A percentile compares a stretch with the other conserved stretches of the same genome.
Conservation (phyloP, 2,797 vertebrate species). For the Sciurus vulgaris region DNA sequence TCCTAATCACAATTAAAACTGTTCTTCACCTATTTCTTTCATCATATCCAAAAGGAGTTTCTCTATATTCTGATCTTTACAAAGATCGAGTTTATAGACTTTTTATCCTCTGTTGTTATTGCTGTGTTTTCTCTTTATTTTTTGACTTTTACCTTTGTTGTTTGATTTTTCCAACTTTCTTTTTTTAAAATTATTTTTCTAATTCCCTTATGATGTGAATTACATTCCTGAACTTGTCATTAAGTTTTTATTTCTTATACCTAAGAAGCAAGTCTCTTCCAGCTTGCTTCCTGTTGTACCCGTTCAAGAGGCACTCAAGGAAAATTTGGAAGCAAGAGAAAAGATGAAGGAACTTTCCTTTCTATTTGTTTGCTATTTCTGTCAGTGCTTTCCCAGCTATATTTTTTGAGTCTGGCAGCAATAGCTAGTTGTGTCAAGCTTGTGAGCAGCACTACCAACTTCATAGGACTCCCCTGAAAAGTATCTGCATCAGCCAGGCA, state of each 20-base stretch:
- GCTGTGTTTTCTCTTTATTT: conserved; percentile 25
- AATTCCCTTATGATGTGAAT: conserved; percentile 42
- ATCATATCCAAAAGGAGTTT: neutral
- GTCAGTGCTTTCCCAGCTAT: neutral
- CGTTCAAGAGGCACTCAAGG: neutral
- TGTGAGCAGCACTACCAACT: neutral
- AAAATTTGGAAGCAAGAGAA: neutral
- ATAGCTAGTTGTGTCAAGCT: neutral
- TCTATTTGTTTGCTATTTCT: neutral
- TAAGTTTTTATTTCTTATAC: neutral
- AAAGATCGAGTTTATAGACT: conserved; percentile 30
- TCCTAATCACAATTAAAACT: neutral
- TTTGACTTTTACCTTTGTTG: conserved; percentile 6
- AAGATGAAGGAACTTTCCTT: neutral
- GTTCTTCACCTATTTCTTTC: conserved; percentile 16
- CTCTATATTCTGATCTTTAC: neutral
- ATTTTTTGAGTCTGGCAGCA: neutral
- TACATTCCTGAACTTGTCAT: neutral
- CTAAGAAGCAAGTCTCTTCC: neutral
- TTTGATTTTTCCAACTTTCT: conserved; percentile 8
- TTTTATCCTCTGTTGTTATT: too few relatives aligned
- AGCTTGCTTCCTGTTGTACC: neutral
- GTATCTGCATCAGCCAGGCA: neutral
- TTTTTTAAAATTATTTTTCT: conserved; percentile 5
- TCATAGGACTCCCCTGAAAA: neutral